phyloP scores from a whole-genome alignment of 1,140 invertebrate species.

The Microplitis demolitor region DNA sequence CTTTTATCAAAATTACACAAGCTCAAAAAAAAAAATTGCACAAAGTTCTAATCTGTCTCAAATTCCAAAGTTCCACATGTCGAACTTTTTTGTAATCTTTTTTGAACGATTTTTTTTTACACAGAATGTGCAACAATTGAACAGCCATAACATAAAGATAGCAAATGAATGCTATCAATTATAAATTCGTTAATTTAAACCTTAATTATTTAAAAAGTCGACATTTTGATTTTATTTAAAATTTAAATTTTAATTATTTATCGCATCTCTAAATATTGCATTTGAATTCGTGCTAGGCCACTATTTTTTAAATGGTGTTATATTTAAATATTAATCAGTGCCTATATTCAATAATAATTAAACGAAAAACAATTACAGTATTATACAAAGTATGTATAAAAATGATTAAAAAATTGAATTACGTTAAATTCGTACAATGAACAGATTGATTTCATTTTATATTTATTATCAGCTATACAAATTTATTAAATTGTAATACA shows the following conservation, averaged over 20 bases:
- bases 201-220: not conserved
- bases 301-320: not conserved
- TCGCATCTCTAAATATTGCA: not conserved
- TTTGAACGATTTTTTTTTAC: too few relatives aligned
- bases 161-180: not conserved
- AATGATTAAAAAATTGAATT: not conserved
- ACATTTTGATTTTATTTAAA: not conserved
- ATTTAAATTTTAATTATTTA: too few relatives aligned
- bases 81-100: too few relatives aligned
- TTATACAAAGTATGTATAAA: constrained; percentile 2
- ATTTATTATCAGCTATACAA: constrained; percentile 1
- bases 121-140: not conserved
- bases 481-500: constrained; percentile 1
- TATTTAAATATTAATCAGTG: not conserved
- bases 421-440: not conserved
- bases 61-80: too few relatives aligned
- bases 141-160: not conserved
- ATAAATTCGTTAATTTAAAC: not conserved
- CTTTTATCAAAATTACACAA: too few relatives aligned
- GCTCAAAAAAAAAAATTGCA: not conserved
- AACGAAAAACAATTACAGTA: not conserved
- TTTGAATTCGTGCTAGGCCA: not conserved
- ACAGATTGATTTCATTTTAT: not conserved
- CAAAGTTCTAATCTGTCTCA: not conserved
- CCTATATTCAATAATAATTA: not conserved